These are phyloP conservation scores for Stictocephala bisonia DNA, from an alignment of 2,888 invertebrate genomes.

Conservation along the genomic window DNA sequence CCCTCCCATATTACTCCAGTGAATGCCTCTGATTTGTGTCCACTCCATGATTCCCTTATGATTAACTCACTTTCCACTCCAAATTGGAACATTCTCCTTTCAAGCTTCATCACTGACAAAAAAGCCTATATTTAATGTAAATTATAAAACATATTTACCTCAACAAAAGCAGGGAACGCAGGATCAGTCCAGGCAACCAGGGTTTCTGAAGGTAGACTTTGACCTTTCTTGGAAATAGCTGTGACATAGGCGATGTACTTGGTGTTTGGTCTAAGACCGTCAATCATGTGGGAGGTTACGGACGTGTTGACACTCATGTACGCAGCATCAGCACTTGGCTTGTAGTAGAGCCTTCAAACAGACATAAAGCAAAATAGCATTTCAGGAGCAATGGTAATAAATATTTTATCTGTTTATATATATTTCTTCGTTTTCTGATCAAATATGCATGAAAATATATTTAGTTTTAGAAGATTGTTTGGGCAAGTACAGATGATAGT, in stretches of 20 bases:
- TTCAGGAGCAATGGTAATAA: too few relatives aligned
- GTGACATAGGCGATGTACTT: conserved; percentile 84
- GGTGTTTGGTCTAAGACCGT: conserved; percentile 80
- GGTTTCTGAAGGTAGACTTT: conserved; percentile 83
- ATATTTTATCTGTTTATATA: not conserved
- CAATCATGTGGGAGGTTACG: conserved; percentile 77
- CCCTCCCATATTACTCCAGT: too few relatives aligned
- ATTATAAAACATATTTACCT: conserved; percentile 69
- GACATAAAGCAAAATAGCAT: not conserved
- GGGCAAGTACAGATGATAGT: too few relatives aligned
- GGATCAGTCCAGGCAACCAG: conserved; percentile 89
- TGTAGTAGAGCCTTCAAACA: conserved; percentile 74
- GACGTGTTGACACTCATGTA: conserved; percentile 74
- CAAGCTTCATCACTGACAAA: too few relatives aligned
- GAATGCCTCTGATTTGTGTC: too few relatives aligned
- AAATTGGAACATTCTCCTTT: too few relatives aligned
- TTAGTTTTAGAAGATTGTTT: too few relatives aligned
- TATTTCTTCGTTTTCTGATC: not conserved
- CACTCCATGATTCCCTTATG: too few relatives aligned
- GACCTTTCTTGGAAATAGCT: conserved; percentile 76
- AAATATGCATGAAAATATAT: too few relatives aligned
- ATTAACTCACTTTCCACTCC: too few relatives aligned
- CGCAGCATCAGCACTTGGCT: conserved; percentile 72
- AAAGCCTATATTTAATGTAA: conserved; percentile 10
- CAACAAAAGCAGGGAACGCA: conserved; percentile 86